These are phyloP conservation scores for Xyrauchen texanus DNA, from an alignment of 2,113 vertebrate species.

Conservation along the genomic window DNA sequence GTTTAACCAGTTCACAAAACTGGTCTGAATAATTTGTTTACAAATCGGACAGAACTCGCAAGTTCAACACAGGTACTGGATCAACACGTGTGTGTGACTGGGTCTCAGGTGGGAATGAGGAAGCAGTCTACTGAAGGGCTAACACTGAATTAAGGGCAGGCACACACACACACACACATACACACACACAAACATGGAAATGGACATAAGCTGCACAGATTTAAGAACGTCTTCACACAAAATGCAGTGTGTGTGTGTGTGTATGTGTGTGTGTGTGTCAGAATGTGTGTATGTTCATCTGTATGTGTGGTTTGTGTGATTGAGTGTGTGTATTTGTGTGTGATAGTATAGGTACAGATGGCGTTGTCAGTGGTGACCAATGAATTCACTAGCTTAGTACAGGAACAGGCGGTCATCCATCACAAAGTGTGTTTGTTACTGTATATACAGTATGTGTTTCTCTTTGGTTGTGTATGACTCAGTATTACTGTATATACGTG, in stretches of 20 bases:
- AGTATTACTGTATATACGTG: background rate
- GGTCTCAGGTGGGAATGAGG: constrained; percentile 7
- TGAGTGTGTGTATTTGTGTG: constrained; percentile 20
- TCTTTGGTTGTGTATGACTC: constrained; percentile 10
- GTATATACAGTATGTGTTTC: background rate
- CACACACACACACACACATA: background rate
- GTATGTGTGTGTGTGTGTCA: background rate
- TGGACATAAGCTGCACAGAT: constrained; percentile 13
- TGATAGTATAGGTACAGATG: constrained; percentile 37
- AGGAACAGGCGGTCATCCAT: background rate
- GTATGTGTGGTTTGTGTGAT: constrained; percentile 43
- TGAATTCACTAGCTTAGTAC: constrained; percentile 34
- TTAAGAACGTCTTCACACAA: background rate
- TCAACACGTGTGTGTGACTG: constrained; percentile 15
- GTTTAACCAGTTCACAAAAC: too few relatives aligned
- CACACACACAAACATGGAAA: too few relatives aligned
- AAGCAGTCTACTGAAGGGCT: constrained; percentile 25
- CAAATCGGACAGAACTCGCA: too few relatives aligned
- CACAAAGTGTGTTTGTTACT: background rate
- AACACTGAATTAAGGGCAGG: constrained; percentile 27
- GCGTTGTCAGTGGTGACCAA: too few relatives aligned
- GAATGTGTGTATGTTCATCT: constrained; percentile 17
- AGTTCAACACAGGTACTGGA: too few relatives aligned
- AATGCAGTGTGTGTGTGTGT: constrained; percentile 10
- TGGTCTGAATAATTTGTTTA: too few relatives aligned